A percentile compares a stretch with the other conserved stretches of the same genome.
Evolutionary conservation across 1,140 invertebrate genomes (phyloP).

Genomic region (Drosophila sturtevanti): DNA sequence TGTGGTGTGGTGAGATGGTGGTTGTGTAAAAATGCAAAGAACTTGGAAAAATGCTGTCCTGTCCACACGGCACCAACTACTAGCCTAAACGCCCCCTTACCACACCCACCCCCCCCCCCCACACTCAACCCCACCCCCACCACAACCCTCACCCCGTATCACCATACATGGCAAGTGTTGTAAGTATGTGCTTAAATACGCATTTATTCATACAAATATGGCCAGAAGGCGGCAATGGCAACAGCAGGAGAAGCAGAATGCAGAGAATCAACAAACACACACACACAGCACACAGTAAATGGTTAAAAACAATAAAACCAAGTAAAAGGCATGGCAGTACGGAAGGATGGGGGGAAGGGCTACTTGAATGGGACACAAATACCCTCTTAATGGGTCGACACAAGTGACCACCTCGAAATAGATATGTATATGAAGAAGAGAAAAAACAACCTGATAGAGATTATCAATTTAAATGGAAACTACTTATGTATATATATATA

Average conservation of each 20-base stretch:
- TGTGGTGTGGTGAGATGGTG: too few relatives aligned
- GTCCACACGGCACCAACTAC: background rate
- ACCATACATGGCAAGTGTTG: slow-evolving; percentile 78
- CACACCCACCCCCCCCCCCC: too few relatives aligned
- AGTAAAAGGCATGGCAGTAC: slow-evolving; percentile 9
- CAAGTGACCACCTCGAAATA: background rate
- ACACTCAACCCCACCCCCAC: too few relatives aligned
- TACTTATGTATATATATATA: too few relatives aligned
- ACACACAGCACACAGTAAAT: too few relatives aligned
- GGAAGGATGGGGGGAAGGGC: background rate
- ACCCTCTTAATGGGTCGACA: background rate
- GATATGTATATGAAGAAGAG: too few relatives aligned
- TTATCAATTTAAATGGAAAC: too few relatives aligned
- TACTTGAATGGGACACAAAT: too few relatives aligned
- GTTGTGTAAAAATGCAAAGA: slow-evolving; percentile 37
- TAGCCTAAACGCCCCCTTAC: too few relatives aligned
- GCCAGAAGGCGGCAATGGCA: slow-evolving; percentile 63
- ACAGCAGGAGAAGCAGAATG: slow-evolving; percentile 43
- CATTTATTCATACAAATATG: slow-evolving; percentile 82
- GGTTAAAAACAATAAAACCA: slow-evolving; percentile 73
- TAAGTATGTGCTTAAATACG: slow-evolving; percentile 81
- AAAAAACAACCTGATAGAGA: too few relatives aligned
- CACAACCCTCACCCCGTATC: slow-evolving; percentile 26
- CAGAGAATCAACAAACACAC: slow-evolving; percentile 27
- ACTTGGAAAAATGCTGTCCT: slow-evolving; percentile 19